Base-by-base conservation (phyloP, 2,888 invertebrate species). In the Drosophila falleni region DNA sequence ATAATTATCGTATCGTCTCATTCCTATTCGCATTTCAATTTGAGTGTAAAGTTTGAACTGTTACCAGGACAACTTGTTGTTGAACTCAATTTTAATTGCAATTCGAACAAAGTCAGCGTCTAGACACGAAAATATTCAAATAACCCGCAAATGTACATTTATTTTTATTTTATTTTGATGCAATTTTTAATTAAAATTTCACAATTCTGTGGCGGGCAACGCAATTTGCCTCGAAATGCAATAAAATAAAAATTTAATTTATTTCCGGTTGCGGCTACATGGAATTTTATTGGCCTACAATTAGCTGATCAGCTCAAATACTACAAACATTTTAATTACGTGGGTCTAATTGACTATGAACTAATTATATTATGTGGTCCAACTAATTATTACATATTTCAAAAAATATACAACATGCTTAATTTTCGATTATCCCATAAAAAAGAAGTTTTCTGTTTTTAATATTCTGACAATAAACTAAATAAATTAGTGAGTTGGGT, bases 161-260 rank as follows among this genome's bases (percentile, higher is more conserved):
- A 15, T 31, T 55, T 42, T 39, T 4, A 53, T 39, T 37, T 53
- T 1, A 19, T 54, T 42, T 13, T 42, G 11, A 15, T 44, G n/a
- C n/a, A 3, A 8, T 23, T 31, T 29, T 49, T 39, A 68, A 70
- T 67, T 68, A 19, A 68, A 50, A 31, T 67, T 50, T 11, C 23
- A 39, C 31, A 15, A 16, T 50, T 59, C 39, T 47, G 58, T 49
- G 56, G 56, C 23, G 33, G 3, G 11, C 11, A 42, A 31, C 23
- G 16, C 8, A 29, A 49, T 53, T 29, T 41, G 46, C 41, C 37
- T 5, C 15, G 8, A 53, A 53, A 23, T 44, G n/a, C 42, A 73
- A 77, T 73, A 44, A 66, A 60, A 58, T 71, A 62, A 72, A 72
- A 70, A 64, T 59, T 50, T 67, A 75, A 82, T 80, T 80, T 69